Conservation (phyloP, 2,797 vertebrate species). For the Poliocrania exsul region DNA sequence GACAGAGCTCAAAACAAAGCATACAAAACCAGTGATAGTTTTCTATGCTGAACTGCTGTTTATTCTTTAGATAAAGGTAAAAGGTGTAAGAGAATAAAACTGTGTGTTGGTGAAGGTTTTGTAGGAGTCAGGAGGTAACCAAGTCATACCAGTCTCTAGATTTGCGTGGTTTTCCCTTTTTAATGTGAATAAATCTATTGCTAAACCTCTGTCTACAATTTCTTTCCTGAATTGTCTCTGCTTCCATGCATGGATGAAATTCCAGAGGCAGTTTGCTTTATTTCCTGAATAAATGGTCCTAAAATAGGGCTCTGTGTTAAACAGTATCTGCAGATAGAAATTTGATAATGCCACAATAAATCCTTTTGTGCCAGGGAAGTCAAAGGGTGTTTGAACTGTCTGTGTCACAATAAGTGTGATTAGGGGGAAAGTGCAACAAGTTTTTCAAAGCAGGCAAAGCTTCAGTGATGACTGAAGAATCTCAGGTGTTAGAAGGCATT, state of each 20-base stretch:
- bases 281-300: slow-evolving; percentile 40
- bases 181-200: slow-evolving; percentile 9
- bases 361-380: not conserved
- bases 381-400: not conserved
- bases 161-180: slow-evolving; percentile 9
- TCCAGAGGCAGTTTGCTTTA: not conserved
- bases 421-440: not conserved
- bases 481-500: not conserved
- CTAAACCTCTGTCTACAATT: not conserved
- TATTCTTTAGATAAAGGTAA: not conserved
- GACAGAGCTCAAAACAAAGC: not conserved
- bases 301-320: not conserved
- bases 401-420: not conserved
- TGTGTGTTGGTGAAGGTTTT: not conserved
- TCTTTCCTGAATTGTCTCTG: not conserved
- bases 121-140: not conserved
- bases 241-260: slow-evolving; percentile 42
- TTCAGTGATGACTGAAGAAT: not conserved
- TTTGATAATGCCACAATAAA: not conserved
- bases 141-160: not conserved
- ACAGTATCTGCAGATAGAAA: not conserved
- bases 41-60: not conserved
- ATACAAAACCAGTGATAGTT: not conserved
- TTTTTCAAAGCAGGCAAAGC: not conserved
- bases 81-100: not conserved